Evolutionary conservation across 1,140 invertebrate genomes (phyloP).

Genomic region (Rhagoletis zephyria): DNA sequence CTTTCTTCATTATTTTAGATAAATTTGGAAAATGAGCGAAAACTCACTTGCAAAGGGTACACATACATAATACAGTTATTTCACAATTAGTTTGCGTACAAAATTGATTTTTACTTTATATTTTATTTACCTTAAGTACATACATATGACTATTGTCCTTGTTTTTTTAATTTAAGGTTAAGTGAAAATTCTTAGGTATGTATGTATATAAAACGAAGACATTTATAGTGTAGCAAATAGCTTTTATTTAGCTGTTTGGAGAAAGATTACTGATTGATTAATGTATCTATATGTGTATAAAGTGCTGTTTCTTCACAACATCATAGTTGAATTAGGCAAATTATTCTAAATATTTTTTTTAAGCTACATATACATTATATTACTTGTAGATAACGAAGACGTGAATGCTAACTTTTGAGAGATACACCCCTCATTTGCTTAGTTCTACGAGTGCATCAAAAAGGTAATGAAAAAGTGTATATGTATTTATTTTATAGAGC

Average conservation of each 20-base stretch:
- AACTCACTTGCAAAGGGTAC: not conserved
- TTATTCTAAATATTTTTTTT: not conserved
- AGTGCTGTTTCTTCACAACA: not conserved
- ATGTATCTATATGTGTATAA: not conserved
- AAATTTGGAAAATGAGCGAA: not conserved
- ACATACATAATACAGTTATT: not conserved
- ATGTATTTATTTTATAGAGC: no score
- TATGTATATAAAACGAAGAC: not conserved
- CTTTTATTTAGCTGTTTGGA: not conserved
- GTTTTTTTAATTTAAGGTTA: not conserved
- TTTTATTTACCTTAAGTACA: no score
- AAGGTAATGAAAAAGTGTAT: no score
- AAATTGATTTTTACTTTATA: no score
- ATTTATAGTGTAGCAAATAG: not conserved
- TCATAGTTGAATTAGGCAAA: not conserved
- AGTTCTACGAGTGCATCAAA: no score
- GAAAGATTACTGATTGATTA: slow-evolving; percentile 10
- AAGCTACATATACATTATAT: not conserved
- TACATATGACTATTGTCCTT: no score
- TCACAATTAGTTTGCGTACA: not conserved
- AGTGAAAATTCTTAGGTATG: not conserved
- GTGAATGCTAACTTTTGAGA: no score
- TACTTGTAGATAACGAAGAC: no score
- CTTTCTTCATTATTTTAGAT: slow-evolving; percentile 34
- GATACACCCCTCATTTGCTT: no score